Conservation (phyloP, 2,797 vertebrate species). For the Siniperca obscura region DNA sequence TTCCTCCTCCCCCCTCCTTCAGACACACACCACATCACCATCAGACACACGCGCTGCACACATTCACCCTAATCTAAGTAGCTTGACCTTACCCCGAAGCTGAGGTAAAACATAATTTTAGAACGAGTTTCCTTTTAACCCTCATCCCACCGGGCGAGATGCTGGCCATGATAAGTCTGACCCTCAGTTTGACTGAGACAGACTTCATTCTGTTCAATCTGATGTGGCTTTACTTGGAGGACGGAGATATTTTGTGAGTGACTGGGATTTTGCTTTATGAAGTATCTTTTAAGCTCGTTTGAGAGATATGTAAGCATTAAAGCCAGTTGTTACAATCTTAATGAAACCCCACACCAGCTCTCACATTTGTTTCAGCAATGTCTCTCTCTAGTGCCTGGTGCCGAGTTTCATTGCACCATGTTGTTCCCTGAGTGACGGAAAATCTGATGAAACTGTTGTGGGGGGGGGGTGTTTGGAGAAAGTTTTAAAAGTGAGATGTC, state of each 20-base stretch:
- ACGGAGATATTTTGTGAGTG: not conserved
- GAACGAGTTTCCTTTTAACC: conserved; percentile 63
- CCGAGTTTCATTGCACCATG: not conserved
- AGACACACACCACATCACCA: conserved; percentile 10
- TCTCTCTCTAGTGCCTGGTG: not conserved
- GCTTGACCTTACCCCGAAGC: conserved; percentile 60
- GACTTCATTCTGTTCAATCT: not conserved
- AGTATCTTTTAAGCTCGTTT: not conserved
- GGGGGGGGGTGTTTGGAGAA: not conserved
- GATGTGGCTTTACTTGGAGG: conserved; percentile 9
- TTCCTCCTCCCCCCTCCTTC: not conserved
- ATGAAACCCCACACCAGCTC: conserved; percentile 1
- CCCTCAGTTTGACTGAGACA: conserved; percentile 45
- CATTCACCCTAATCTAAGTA: conserved; percentile 65
- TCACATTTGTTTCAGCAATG: not conserved
- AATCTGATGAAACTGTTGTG: not conserved
- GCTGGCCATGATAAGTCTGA: conserved; percentile 32
- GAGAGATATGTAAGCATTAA: not conserved
- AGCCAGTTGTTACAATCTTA: not conserved
- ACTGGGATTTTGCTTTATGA: not conserved
- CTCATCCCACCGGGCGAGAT: conserved; percentile 39
- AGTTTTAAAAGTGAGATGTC: conserved; percentile 19
- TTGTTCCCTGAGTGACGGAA: conserved; percentile 6
- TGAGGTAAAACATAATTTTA: conserved; percentile 61
- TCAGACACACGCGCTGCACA: conserved; percentile 21